These are phyloP conservation scores for Aphodius granarius DNA, from an alignment of 2,888 invertebrate genomes.

Conservation along the genomic window DNA sequence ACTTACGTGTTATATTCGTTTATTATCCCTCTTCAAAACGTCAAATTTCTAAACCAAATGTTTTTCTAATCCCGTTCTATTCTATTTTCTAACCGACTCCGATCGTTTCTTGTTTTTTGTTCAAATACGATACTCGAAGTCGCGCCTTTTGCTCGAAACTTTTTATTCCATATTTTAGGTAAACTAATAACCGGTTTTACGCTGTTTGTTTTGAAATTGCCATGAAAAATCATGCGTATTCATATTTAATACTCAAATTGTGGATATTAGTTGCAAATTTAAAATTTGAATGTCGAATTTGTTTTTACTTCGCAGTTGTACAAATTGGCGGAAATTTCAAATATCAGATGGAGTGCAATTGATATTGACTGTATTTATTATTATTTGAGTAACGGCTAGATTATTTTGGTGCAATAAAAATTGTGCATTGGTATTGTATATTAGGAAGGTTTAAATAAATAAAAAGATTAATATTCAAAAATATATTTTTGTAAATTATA, in stretches of 20 bases:
- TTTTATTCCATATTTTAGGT: neutral
- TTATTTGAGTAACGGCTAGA: too few species aligned
- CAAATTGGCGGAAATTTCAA: neutral
- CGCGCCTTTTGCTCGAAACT: neutral
- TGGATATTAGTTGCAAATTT: neutral
- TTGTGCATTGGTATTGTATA: too few species aligned
- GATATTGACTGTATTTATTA: too few species aligned
- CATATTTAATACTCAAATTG: neutral
- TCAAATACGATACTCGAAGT: neutral
- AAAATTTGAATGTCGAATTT: neutral
- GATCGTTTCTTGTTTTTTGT: neutral
- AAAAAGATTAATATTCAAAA: neutral
- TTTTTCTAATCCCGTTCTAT: neutral
- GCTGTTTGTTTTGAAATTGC: neutral
- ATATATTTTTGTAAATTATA: neutral
- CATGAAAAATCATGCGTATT: too few species aligned
- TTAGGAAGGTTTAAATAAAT: too few species aligned
- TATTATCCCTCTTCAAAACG: neutral
- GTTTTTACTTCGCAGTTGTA: neutral
- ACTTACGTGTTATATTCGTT: neutral
- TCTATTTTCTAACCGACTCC: neutral
- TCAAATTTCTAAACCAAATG: neutral
- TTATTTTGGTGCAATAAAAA: too few species aligned
- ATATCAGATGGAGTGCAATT: neutral
- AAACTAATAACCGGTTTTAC: neutral